A percentile compares a stretch with the other conserved stretches of the same genome.
These are phyloP conservation scores for Mycetomoellerius zeteki DNA, from an alignment of 1,140 invertebrate genomes.

Conservation along the genomic window DNA sequence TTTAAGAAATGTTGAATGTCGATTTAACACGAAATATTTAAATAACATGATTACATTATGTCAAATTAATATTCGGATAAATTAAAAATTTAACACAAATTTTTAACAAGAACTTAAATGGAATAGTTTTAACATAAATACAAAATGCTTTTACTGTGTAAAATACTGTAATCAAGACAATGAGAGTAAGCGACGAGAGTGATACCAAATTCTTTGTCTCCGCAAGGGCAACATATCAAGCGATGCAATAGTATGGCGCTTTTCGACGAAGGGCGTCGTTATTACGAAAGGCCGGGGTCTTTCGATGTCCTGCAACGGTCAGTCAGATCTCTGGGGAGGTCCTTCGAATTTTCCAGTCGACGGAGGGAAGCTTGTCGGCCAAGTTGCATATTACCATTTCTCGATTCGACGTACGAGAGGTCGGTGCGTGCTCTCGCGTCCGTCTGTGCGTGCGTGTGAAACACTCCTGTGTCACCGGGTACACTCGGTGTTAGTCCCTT, in stretches of 20 bases:
- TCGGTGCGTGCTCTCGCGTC: conserved; percentile 34
- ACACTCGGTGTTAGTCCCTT: conserved; percentile 79
- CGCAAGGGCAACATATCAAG: conserved; percentile 45
- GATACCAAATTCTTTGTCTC: conserved; percentile 29
- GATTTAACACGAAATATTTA: too few relatives aligned
- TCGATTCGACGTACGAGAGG: conserved; percentile 77
- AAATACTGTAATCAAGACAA: background rate
- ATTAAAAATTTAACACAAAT: too few relatives aligned
- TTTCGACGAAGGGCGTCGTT: conserved; percentile 57
- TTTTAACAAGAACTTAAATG: too few relatives aligned
- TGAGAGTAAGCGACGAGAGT: background rate
- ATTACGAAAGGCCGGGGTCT: conserved; percentile 72
- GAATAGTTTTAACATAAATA: too few relatives aligned
- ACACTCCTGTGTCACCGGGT: conserved; percentile 50
- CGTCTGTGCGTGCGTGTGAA: conserved; percentile 55
- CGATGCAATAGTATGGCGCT: conserved; percentile 48
- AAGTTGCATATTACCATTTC: conserved; percentile 80
- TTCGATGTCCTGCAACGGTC: conserved; percentile 73
- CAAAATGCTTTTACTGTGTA: background rate
- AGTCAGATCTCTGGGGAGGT: conserved; percentile 77
- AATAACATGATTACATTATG: too few relatives aligned
- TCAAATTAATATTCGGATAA: too few relatives aligned
- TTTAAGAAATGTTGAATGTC: too few relatives aligned
- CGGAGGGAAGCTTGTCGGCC: conserved; percentile 77
- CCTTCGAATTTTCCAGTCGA: conserved; percentile 82